Evolutionary conservation across 2,113 vertebrate species (phyloP).

Genomic region (Elephantulus edwardii): DNA sequence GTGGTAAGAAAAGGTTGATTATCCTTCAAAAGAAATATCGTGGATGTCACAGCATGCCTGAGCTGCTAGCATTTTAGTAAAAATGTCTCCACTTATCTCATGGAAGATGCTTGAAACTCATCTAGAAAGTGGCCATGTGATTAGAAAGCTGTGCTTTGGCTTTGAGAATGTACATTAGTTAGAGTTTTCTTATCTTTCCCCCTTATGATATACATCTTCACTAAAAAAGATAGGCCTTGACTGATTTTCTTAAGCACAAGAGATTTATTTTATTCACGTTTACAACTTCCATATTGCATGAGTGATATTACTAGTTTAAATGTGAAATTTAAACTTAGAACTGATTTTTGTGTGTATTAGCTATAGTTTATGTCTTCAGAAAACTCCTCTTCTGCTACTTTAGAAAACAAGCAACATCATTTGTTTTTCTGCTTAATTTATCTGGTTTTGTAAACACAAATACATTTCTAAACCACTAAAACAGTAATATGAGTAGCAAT

Average conservation of each 20-base stretch:
- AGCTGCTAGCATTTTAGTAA: neutral
- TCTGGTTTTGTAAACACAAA: neutral
- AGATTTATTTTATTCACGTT: conserved; percentile 25
- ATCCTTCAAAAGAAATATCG: neutral
- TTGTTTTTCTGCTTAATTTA: neutral
- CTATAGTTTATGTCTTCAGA: neutral
- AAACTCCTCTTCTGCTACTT: neutral
- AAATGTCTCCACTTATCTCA: neutral
- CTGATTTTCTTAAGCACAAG: conserved; percentile 5
- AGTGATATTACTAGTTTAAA: conserved; percentile 20
- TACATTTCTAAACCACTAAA: neutral
- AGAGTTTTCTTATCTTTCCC: neutral
- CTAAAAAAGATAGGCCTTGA: neutral
- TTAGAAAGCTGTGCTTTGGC: neutral
- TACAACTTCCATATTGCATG: neutral
- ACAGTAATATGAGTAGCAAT: neutral
- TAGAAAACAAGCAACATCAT: neutral
- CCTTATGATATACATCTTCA: neutral
- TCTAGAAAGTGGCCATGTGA: too few relatives aligned
- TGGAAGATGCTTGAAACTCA: neutral
- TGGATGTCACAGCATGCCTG: too few relatives aligned
- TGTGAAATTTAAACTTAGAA: conserved; percentile 13
- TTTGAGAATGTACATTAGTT: neutral
- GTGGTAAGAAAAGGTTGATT: neutral
- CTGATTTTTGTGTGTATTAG: neutral